Evolutionary conservation across 1,140 invertebrate species (phyloP).

Genomic region (Solenopsis invicta): DNA sequence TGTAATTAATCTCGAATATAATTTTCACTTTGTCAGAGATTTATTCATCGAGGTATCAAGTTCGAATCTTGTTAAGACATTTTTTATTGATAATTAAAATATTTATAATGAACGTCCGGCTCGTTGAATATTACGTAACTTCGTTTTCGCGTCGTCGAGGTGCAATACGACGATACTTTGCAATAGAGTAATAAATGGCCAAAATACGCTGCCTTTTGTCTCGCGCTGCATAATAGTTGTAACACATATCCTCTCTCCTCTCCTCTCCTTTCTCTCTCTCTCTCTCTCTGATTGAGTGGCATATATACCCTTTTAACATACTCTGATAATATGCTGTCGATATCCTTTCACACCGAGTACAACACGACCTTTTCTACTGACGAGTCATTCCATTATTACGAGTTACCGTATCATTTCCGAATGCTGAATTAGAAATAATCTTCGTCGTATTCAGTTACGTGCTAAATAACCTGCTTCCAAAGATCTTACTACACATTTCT

Average conservation of each 20-base stretch:
- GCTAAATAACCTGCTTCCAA: background rate
- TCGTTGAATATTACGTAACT: background rate
- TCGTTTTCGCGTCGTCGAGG: background rate
- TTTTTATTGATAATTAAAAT: background rate
- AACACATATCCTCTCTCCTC: background rate
- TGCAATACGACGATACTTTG: background rate
- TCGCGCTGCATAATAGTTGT: constrained; percentile 19
- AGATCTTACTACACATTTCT: background rate
- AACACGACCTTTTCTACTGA: constrained; percentile 14
- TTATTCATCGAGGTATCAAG: background rate
- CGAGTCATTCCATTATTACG: constrained; percentile 29
- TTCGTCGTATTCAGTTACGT: background rate
- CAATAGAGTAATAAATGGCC: constrained; percentile 34
- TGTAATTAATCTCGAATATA: background rate
- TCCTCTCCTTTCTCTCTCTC: background rate
- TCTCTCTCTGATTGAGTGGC: background rate
- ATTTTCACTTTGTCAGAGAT: background rate
- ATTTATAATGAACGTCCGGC: background rate
- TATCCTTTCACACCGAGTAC: constrained; percentile 34
- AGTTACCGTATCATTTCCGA: constrained; percentile 16
- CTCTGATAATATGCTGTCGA: constrained; percentile 41
- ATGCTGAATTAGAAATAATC: constrained; percentile 26
- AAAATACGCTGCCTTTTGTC: constrained; percentile 15
- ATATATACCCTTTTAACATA: constrained; percentile 6
- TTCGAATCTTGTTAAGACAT: background rate